A percentile compares a stretch with the other conserved stretches of the same genome.
Evolutionary conservation across 2,888 invertebrate species (phyloP).

Genomic region (Oligia fasciuncula): DNA sequence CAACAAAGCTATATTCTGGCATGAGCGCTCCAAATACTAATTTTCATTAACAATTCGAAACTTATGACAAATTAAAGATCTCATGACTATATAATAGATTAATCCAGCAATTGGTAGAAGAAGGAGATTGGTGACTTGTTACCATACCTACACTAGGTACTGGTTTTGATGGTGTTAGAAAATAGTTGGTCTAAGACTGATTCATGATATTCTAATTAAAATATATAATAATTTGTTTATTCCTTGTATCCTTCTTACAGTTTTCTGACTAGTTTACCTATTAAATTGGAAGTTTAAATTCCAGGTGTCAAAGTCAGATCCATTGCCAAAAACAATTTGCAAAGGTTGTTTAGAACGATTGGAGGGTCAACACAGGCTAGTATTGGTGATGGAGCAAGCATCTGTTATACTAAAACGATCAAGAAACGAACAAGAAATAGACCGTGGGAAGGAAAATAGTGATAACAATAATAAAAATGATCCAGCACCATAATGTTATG

Average conservation of each 20-base stretch:
- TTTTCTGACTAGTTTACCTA: background rate
- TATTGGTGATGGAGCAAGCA: slow-evolving; percentile 86
- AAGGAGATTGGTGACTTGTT: background rate
- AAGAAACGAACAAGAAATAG: slow-evolving; percentile 64
- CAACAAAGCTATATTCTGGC: background rate
- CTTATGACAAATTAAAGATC: background rate
- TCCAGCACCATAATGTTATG: slow-evolving; percentile 43
- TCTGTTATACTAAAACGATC: slow-evolving; percentile 83
- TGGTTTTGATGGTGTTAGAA: background rate
- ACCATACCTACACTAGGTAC: background rate
- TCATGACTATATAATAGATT: background rate
- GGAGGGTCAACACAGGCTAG: slow-evolving; percentile 89
- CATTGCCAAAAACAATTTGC: slow-evolving; percentile 93
- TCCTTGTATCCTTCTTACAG: background rate
- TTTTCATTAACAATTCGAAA: background rate
- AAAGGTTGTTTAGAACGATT: slow-evolving; percentile 90
- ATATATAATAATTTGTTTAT: background rate
- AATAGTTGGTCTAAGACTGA: background rate
- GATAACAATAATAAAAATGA: slow-evolving; percentile 70
- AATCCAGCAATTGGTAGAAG: background rate
- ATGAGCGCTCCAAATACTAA: background rate
- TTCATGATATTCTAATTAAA: background rate
- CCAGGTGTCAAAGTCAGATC: slow-evolving; percentile 91
- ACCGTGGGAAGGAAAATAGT: slow-evolving; percentile 71
- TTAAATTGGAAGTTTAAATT: slow-evolving; percentile 56